Base-by-base conservation (phyloP, 2,888 invertebrate species). In the Thecocarcelia acutangulata region DNA sequence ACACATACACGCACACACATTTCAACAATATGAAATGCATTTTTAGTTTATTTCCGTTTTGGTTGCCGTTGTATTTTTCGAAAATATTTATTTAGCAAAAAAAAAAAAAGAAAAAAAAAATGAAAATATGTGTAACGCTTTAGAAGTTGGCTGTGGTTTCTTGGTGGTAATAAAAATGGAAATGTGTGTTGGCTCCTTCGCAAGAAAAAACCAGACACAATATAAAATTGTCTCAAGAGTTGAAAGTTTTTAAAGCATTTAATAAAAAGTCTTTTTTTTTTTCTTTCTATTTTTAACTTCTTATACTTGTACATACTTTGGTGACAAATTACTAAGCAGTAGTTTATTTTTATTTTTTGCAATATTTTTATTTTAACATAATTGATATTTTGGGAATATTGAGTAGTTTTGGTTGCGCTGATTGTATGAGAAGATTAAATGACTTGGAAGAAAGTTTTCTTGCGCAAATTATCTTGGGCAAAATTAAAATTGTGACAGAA, bases 191-290 rank as follows among this genome's bases (percentile, higher is more conserved):
- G 50, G 66, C 66, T 66, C 46, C 66, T 68, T 21, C 44, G 33
- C 44, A 5, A 13, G n/a, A 37, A 46, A 63, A 5, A 59, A 15
- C 75, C 68, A 76, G 75, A 76, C 75, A 68, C 33, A 42, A 42
- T 59, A 44, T 75, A 52, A 24, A 40, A 52, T 15, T 52, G 59
- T 61, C 59, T 5, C 5, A 17, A 59, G 75, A 68, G 33, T 59
- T 68, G 50, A 68, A 76, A 68, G 68, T 76, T 76, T 76, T 68
- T 68, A 59, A 76, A 76, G 75, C 68, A 44, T 68, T 76, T 68
- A 59, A 76, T 76, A 68, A 68, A 68, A 52, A 61, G 42, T 19
- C 11, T 63, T 12, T 46, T n/a, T 5, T 19, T n/a, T 63, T 12
- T 46, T n/a, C 11, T 13, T 0, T 3, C 3, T 33, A 56, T 48